Conservation (phyloP, 2,888 invertebrate species). For the Dryomyza anilis region DNA sequence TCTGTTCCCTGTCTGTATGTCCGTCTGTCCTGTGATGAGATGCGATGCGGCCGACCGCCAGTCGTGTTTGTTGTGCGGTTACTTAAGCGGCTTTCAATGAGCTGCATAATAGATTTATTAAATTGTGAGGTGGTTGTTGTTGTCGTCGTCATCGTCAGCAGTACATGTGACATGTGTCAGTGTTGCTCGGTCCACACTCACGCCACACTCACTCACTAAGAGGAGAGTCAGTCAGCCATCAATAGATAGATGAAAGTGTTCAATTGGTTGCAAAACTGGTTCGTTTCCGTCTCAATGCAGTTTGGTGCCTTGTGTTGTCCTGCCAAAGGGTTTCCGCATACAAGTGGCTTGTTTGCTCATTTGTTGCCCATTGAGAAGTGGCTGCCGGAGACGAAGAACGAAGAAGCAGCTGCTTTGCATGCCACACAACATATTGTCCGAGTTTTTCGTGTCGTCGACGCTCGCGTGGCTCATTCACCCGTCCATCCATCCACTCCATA, state of each 20-base stretch:
- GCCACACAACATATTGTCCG: slow-evolving; percentile 7
- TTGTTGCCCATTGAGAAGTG: slow-evolving; percentile 6
- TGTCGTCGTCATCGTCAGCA: not conserved
- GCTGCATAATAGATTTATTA: slow-evolving; percentile 30
- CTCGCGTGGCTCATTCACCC: slow-evolving; percentile 7
- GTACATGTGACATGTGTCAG: slow-evolving; percentile 3
- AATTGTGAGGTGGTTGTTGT: no score
- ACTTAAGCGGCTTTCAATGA: slow-evolving; percentile 29
- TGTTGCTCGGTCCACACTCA: not conserved
- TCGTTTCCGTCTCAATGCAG: slow-evolving; percentile 45
- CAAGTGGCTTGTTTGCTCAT: slow-evolving; percentile 8
- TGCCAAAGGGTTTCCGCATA: not conserved
- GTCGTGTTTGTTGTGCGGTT: slow-evolving; percentile 7
- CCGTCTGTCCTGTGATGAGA: not conserved
- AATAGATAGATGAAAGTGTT: slow-evolving; percentile 31
- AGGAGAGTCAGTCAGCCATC: not conserved
- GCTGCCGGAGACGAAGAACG: no score
- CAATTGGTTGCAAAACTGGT: slow-evolving; percentile 39
- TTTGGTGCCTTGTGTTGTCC: no score
- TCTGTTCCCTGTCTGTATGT: no score
- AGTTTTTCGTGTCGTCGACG: not conserved
- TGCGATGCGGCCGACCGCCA: not conserved
- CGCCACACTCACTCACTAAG: not conserved
- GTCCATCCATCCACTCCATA: not conserved
- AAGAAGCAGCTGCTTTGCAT: slow-evolving; percentile 14